These are phyloP conservation scores for Tetragonisca angustula DNA, from an alignment of 2,888 invertebrate genomes.

Conservation along the genomic window DNA sequence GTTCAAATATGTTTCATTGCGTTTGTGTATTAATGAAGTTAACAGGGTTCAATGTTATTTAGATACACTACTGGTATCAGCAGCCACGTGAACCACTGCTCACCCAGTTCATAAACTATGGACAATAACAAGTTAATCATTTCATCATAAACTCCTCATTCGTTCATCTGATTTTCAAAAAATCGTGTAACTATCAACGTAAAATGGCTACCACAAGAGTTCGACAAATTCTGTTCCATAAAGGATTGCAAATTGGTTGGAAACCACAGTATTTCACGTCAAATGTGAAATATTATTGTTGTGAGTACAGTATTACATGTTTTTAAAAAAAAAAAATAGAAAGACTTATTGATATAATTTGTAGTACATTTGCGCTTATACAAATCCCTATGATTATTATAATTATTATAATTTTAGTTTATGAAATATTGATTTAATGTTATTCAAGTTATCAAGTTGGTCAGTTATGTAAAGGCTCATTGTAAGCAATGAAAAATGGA, in stretches of 20 bases:
- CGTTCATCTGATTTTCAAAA: neutral
- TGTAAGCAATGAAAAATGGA: too few relatives aligned
- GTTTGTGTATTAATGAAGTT: too few relatives aligned
- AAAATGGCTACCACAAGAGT: conserved; percentile 68
- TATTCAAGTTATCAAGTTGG: neutral
- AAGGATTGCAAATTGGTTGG: conserved; percentile 29
- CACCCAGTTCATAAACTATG: neutral
- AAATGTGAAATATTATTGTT: conserved; percentile 74
- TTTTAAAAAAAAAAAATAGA: neutral
- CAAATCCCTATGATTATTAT: neutral
- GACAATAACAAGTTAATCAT: conserved; percentile 2
- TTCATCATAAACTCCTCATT: neutral
- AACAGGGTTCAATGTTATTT: neutral
- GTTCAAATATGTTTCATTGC: too few relatives aligned
- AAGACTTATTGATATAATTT: neutral
- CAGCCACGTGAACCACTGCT: neutral
- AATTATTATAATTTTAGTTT: neutral
- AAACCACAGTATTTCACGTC: conserved; percentile 59
- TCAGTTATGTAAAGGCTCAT: too few relatives aligned
- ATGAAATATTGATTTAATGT: neutral
- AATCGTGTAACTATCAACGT: neutral
- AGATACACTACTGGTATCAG: conserved; percentile 31
- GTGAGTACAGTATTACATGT: conserved; percentile 66
- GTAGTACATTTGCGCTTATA: neutral
- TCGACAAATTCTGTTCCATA: conserved; percentile 55